Base-by-base conservation (phyloP, 1,140 invertebrate genomes). In the Neomicropteryx cornuta region DNA sequence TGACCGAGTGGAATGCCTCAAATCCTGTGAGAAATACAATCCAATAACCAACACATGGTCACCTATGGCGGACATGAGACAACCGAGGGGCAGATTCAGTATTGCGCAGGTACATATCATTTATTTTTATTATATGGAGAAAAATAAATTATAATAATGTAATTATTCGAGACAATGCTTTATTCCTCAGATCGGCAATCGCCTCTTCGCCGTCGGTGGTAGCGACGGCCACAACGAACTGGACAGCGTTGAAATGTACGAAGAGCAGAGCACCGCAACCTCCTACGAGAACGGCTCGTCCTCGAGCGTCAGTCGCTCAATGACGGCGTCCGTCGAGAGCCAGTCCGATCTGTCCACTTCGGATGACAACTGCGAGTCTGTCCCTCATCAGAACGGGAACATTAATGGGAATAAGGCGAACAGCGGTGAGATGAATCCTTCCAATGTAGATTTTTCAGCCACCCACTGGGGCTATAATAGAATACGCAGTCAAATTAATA, bases 1-100 rank as follows among this genome's bases (percentile, higher is more conserved):
- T 58, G 85, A 91, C 56, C 70, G 87, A 29, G 82, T 79, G 13
- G 84, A 91, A 55, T 90, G 86, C 53, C 62, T 92, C 29, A 76
- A 74, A 36, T 71, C 72, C 11, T 82, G 80, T 2, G 87, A 90
- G 62, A 68, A 72, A 14, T 91, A 85, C 59, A 70, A 82, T 50
- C 72, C 79, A 3, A 60, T 65, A 23, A 65, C 57, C 4, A 89
- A 88, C 53, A 64, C 54, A 19, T 90, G 87, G 86, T 58, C 65
- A 18, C 50, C 60, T 3, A 52, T 85, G 44, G 68, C 77, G 0
- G 59, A 72, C 14, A 87, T 91, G 86, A 68, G 62, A 20, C 68
- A 75, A 50, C 73, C 76, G 21, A 59, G 87, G 35, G 87, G 83
- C 6, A 67, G 87, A 3, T 86, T 88, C 56, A 78, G 82, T 48